These are phyloP conservation scores for Minunthozetes semirufus DNA, from an alignment of 2,888 invertebrate genomes.

Conservation along the genomic window DNA sequence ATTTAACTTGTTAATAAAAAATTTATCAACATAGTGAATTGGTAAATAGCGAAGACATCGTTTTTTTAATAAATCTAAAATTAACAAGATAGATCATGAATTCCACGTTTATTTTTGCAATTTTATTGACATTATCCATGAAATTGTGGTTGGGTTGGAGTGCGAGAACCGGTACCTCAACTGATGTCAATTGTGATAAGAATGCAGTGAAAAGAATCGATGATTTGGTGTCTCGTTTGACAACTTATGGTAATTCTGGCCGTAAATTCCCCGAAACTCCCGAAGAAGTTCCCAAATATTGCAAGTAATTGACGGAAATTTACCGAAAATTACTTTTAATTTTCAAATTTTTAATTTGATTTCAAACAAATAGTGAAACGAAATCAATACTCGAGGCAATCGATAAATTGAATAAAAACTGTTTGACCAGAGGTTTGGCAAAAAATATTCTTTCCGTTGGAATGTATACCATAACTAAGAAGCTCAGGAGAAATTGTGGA, in stretches of 20 bases:
- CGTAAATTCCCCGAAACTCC: not conserved
- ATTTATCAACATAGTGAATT: too few species aligned
- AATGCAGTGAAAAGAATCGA: constrained; percentile 1
- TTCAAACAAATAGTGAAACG: not conserved
- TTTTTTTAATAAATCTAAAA: too few species aligned
- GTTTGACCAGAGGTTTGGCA: not conserved
- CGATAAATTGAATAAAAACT: constrained; percentile 2
- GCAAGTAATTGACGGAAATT: not conserved
- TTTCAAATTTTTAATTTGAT: too few species aligned
- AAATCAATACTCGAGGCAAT: not conserved
- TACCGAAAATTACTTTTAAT: too few species aligned
- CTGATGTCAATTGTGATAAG: not conserved
- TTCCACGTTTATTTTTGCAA: too few species aligned
- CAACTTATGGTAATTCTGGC: constrained; percentile 26
- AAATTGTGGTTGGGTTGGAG: not conserved
- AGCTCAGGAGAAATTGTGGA: not conserved
- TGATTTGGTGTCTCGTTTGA: not conserved
- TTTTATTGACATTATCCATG: too few species aligned
- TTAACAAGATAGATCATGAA: too few species aligned
- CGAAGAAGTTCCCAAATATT: not conserved
- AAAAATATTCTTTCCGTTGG: constrained; percentile 15
- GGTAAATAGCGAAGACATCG: too few species aligned
- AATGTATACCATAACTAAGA: constrained; percentile 7
- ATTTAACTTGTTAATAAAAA: too few species aligned
- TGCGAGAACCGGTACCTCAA: not conserved